Percentiles rank a stretch among this genome's conserved stretches.
Conservation (phyloP, 2,888 invertebrate genomes). For the Tenodera sinensis region DNA sequence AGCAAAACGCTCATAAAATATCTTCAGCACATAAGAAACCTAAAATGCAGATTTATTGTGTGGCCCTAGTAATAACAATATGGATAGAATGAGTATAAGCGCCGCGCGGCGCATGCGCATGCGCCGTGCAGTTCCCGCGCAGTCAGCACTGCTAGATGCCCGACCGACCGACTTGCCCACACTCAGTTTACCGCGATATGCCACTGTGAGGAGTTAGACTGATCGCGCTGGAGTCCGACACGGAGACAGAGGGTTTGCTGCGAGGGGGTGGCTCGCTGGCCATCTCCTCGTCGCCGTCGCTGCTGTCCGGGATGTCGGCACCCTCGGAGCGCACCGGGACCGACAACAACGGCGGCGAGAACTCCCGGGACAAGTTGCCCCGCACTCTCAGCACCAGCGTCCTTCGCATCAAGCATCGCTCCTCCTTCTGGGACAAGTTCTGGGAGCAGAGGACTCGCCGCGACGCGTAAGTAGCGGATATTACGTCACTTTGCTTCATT, state of each 20-base stretch:
- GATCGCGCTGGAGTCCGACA: neutral
- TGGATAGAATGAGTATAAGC: no score
- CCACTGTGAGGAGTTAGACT: neutral
- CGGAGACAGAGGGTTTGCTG: neutral
- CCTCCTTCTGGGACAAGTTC: slow-evolving; percentile 83
- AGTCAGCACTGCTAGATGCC: no score
- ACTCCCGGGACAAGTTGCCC: slow-evolving; percentile 51
- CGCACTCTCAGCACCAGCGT: slow-evolving; percentile 76
- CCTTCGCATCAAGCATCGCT: slow-evolving; percentile 70
- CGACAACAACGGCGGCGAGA: neutral
- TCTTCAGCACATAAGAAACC: no score
- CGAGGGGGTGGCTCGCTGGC: slow-evolving; percentile 23
- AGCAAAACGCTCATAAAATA: no score
- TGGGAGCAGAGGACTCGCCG: slow-evolving; percentile 66
- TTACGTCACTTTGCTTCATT: neutral
- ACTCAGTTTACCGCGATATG: neutral
- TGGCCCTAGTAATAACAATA: no score
- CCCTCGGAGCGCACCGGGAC: slow-evolving; percentile 22
- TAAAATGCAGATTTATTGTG: no score
- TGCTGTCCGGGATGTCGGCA: slow-evolving; percentile 30
- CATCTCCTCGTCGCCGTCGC: slow-evolving; percentile 33
- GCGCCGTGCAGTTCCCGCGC: neutral
- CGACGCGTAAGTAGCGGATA: slow-evolving; percentile 59
- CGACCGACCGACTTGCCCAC: no score
- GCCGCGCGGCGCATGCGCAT: no score